Evolutionary conservation across 2,113 vertebrate genomes (phyloP).

Genomic region (Varanus komodoensis): DNA sequence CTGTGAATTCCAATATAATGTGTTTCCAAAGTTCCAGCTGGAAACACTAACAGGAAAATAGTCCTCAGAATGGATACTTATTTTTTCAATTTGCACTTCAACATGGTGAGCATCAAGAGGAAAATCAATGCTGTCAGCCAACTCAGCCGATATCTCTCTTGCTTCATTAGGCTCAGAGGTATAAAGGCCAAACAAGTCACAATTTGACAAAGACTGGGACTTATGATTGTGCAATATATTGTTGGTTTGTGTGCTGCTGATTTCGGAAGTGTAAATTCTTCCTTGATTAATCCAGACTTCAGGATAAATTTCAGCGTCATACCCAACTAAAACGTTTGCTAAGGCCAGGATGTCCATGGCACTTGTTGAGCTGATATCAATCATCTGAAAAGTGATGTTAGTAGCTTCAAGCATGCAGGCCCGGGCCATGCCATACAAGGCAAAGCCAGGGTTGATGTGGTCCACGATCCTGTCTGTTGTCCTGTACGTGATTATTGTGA

Average conservation of each 20-base stretch:
- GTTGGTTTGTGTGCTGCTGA: conserved; percentile 70
- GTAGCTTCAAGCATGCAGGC: conserved; percentile 80
- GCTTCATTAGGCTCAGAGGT: conserved; percentile 78
- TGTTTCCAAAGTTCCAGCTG: conserved; percentile 78
- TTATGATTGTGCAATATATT: conserved; percentile 17
- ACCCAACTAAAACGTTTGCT: conserved; percentile 75
- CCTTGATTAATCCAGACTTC: conserved; percentile 84
- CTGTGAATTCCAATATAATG: conserved; percentile 84
- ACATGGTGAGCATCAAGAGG: conserved; percentile 65
- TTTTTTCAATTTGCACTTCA: conserved; percentile 78
- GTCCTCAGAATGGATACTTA: conserved; percentile 86
- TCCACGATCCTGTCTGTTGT: conserved; percentile 79
- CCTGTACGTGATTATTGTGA: conserved; percentile 84
- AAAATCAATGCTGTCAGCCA: background rate
- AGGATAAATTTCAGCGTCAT: conserved; percentile 72
- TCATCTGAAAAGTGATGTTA: conserved; percentile 83
- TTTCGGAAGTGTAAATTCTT: conserved; percentile 67
- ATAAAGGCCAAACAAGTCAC: conserved; percentile 74
- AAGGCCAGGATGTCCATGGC: conserved; percentile 79
- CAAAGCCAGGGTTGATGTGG: conserved; percentile 83
- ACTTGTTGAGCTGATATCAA: conserved; percentile 83
- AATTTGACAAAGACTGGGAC: background rate
- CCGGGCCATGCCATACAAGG: conserved; percentile 84
- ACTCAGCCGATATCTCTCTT: conserved; percentile 72
- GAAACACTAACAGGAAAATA: conserved; percentile 85